Conservation (phyloP, 2,888 invertebrate genomes). For the Drosophila ezoana region DNA sequence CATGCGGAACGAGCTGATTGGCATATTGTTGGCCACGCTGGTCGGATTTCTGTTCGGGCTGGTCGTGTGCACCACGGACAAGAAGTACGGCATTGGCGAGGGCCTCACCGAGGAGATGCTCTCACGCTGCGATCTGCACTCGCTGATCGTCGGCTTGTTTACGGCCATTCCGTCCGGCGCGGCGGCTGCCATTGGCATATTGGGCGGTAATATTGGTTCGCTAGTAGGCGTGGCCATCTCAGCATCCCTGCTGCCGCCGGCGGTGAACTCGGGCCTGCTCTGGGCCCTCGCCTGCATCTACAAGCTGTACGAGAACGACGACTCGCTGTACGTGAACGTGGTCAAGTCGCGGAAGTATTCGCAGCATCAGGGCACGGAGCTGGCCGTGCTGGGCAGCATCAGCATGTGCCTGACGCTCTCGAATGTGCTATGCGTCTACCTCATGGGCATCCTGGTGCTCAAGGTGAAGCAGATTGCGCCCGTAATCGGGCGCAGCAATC, state of each 20-base stretch:
- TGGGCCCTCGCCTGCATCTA: constrained; percentile 88
- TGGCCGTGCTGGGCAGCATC: constrained; percentile 88
- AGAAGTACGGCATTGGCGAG: constrained; percentile 86
- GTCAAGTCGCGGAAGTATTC: constrained; percentile 86
- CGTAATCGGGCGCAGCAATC: constrained; percentile 85
- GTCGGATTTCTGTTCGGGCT: constrained; percentile 90
- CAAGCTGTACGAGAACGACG: constrained; percentile 85
- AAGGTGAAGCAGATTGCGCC: constrained; percentile 89
- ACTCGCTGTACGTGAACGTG: constrained; percentile 84
- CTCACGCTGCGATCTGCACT: constrained; percentile 88
- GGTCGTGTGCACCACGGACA: constrained; percentile 86
- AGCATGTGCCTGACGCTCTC: constrained; percentile 90
- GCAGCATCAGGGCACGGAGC: constrained; percentile 87
- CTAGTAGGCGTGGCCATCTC: constrained; percentile 93
- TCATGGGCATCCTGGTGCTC: constrained; percentile 89
- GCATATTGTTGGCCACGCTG: constrained; percentile 88
- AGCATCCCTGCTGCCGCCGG: constrained; percentile 91
- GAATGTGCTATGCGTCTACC: constrained; percentile 90
- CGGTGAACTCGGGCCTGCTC: constrained; percentile 90
- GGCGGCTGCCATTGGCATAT: constrained; percentile 90
- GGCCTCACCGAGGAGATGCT: constrained; percentile 90
- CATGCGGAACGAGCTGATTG: constrained; percentile 88
- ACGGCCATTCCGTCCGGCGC: constrained; percentile 92
- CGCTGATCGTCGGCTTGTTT: constrained; percentile 89
- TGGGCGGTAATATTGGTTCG: constrained; percentile 92